Percentiles rank a stretch among this genome's conserved stretches.
phyloP scores from a whole-genome alignment of 1,140 invertebrate genomes.

The Coenobita brevimanus region DNA sequence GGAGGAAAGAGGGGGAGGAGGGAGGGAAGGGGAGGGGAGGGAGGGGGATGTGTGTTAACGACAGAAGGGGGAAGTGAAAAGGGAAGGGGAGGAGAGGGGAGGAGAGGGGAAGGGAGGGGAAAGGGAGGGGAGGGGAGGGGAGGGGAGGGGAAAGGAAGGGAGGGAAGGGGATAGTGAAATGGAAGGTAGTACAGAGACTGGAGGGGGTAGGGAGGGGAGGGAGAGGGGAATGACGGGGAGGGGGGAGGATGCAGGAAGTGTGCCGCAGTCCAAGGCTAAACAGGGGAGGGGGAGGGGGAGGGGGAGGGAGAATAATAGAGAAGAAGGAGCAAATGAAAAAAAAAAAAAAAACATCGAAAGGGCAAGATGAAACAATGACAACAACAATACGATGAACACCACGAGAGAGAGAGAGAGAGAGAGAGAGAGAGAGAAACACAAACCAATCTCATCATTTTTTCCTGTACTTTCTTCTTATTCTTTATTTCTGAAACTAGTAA shows the following conservation, averaged over 20 bases:
- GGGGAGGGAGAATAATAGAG: too few relatives aligned
- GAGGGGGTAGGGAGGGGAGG: too few relatives aligned
- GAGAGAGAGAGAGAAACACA: not conserved
- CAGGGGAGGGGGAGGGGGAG: too few relatives aligned
- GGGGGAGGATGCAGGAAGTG: not conserved
- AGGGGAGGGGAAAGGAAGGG: slow-evolving; percentile 18
- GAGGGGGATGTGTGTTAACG: too few relatives aligned
- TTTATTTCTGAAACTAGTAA: too few relatives aligned
- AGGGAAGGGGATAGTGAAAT: not conserved
- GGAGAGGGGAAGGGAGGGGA: not conserved
- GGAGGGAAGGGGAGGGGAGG: slow-evolving; percentile 15
- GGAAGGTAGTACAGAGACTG: not conserved
- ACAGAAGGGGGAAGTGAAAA: too few relatives aligned
- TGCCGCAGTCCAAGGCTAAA: not conserved
- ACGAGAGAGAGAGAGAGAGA: too few relatives aligned
- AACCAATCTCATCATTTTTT: not conserved
- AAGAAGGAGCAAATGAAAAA: too few relatives aligned
- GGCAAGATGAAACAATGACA: too few relatives aligned
- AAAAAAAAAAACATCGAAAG: too few relatives aligned
- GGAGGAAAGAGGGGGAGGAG: slow-evolving; percentile 9
- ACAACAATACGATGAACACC: too few relatives aligned
- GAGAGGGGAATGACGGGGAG: too few relatives aligned
- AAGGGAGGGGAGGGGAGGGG: not conserved
- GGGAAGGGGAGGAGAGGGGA: not conserved
- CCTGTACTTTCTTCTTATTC: not conserved